phyloP scores from a whole-genome alignment of 2,113 vertebrate genomes.

The Heptranchias perlo region DNA sequence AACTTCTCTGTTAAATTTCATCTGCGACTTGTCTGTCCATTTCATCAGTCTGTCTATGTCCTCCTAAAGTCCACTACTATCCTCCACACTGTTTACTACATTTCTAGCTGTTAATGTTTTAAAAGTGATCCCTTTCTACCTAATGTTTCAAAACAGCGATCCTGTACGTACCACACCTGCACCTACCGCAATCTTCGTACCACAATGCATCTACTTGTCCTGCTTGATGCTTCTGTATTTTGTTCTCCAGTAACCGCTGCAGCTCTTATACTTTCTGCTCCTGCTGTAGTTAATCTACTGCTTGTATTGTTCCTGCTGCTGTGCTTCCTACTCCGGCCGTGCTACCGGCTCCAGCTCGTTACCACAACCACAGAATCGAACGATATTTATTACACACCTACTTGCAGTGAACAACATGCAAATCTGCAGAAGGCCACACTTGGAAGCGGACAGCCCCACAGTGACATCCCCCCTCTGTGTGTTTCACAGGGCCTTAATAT shows the following conservation, averaged over 20 bases:
- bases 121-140: too few species aligned
- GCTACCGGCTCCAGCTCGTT: not conserved
- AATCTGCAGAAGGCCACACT: constrained; percentile 72
- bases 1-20: too few species aligned
- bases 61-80: too few species aligned
- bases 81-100: too few species aligned
- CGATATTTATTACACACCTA: constrained; percentile 53
- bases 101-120: too few species aligned
- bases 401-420: constrained; percentile 93
- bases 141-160: too few species aligned
- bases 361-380: not conserved
- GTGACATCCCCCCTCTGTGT: constrained; percentile 87
- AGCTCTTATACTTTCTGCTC: not conserved
- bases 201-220: too few species aligned
- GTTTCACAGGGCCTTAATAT: constrained; percentile 72
- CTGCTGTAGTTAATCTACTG: not conserved
- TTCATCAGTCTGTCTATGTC: too few species aligned
- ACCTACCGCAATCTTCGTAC: too few species aligned
- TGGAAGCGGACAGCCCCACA: constrained; percentile 85
- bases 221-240: not conserved
- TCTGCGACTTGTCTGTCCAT: too few species aligned
- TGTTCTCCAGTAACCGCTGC: too few species aligned
- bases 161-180: too few species aligned
- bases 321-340: not conserved
- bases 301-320: not conserved